Evolutionary conservation across 2,113 vertebrate genomes (phyloP).

Genomic region (Sinosuthora webbiana): DNA sequence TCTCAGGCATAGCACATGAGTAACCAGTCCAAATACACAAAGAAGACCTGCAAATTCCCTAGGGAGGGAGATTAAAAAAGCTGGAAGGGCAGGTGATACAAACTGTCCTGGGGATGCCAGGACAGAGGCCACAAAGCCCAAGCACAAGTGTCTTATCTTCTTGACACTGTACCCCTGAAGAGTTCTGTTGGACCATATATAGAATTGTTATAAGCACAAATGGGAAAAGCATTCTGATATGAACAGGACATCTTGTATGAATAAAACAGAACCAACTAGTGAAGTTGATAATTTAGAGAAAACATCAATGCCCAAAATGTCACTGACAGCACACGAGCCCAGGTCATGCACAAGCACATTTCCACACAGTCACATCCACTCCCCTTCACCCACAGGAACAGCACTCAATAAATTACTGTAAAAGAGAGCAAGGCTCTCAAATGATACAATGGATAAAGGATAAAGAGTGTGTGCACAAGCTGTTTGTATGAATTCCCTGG

Average conservation of each 20-base stretch:
- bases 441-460: not conserved
- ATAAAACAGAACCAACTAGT: not conserved
- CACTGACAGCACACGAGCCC: not conserved
- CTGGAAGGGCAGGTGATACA: not conserved
- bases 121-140: not conserved
- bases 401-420: not conserved
- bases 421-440: not conserved
- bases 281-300: not conserved
- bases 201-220: not conserved
- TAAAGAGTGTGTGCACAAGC: not conserved
- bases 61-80: not conserved
- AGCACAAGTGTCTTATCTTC: not conserved
- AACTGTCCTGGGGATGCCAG: not conserved
- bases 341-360: not conserved
- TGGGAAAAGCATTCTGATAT: not conserved
- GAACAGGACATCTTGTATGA: not conserved
- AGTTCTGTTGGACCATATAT: not conserved
- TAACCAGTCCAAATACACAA: not conserved
- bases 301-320: not conserved
- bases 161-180: not conserved
- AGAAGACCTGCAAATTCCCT: not conserved
- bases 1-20: not conserved
- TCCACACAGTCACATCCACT: not conserved
- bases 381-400: not conserved
- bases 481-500: not conserved